Base-by-base conservation (phyloP, 2,113 vertebrate genomes). In the Okapia johnstoni region DNA sequence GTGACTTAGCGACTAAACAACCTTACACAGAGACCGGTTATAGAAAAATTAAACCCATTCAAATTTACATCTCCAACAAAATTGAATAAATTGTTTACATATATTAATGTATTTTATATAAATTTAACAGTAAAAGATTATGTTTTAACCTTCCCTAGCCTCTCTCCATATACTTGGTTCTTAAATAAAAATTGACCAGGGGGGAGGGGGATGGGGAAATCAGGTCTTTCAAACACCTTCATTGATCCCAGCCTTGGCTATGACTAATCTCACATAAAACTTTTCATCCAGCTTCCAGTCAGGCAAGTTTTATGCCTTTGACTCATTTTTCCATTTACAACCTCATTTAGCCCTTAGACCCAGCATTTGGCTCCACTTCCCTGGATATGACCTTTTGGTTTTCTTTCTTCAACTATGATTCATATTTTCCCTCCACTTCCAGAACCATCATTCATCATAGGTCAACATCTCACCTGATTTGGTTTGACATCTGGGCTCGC, bases 321-420 rank as follows among this genome's bases (percentile, higher is more conserved):
- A 96, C 52, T 96, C 96, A 91, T 63, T 66, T 97, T 95, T 90
- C 92, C 77, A 66, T 54, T 93, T 80, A 58, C 55, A 90, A 84
- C 5, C 23, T 92, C 40, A 40, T 61, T 92, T 81, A 87, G 70
- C 25, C 66, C 57, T 93, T 83, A 85, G 46, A 90, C 14, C 50
- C 93, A 63, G 61, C 46, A 79, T 91, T 94, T 93, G 63, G 81
- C 66, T 93, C 52, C 58, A 86, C 8, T 54, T 94, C 61, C 85
- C 57, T 96, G 85, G 33, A 57, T 79, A 26, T 36, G 94, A 96
- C 63, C 81, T 98, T 96, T 76, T 63, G 61, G 86, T 73, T 90
- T 60, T 54, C 66, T 92, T 52, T 92, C 88, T 86, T 96, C 95
- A 95, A 88, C 73, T 90, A 61, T 90, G 88, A 97, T 94, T 96